Conservation (phyloP, 2,888 invertebrate species). For the Serrognathus titanus region DNA sequence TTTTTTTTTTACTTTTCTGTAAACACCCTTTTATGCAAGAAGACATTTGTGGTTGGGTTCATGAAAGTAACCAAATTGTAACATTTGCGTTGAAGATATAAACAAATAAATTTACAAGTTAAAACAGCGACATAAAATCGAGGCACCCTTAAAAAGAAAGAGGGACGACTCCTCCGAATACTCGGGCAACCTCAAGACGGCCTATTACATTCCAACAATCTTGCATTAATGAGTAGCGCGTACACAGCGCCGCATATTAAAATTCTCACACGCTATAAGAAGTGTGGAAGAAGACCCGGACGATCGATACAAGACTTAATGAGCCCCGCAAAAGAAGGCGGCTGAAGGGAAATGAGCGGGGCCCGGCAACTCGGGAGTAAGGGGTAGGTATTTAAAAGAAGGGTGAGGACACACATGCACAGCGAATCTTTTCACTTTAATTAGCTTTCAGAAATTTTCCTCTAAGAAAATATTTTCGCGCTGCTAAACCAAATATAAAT, state of each 20-base stretch:
- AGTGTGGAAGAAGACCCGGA: slow-evolving; percentile 37
- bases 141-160: neutral
- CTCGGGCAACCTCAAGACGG: slow-evolving; percentile 30
- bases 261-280: slow-evolving; percentile 47
- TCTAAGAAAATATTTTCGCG: neutral
- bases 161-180: neutral
- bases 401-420: slow-evolving; percentile 24
- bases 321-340: slow-evolving; percentile 47
- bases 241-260: slow-evolving; percentile 46
- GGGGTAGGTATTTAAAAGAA: slow-evolving; percentile 27
- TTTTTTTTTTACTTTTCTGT: no score
- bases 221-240: slow-evolving; percentile 46
- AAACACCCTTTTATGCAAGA: no score
- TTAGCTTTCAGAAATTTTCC: slow-evolving; percentile 16
- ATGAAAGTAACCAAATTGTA: neutral
- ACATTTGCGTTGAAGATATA: neutral
- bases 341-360: slow-evolving; percentile 35
- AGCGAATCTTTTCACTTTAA: slow-evolving; percentile 20
- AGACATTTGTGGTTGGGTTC: neutral
- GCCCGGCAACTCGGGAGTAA: slow-evolving; percentile 5
- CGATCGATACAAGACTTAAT: slow-evolving; percentile 46
- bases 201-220: slow-evolving; percentile 41
- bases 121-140: neutral
- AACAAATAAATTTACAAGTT: neutral
- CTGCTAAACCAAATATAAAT: neutral